phyloP scores from a whole-genome alignment of 2,888 invertebrate genomes.

The Rhabditoides inermis region DNA sequence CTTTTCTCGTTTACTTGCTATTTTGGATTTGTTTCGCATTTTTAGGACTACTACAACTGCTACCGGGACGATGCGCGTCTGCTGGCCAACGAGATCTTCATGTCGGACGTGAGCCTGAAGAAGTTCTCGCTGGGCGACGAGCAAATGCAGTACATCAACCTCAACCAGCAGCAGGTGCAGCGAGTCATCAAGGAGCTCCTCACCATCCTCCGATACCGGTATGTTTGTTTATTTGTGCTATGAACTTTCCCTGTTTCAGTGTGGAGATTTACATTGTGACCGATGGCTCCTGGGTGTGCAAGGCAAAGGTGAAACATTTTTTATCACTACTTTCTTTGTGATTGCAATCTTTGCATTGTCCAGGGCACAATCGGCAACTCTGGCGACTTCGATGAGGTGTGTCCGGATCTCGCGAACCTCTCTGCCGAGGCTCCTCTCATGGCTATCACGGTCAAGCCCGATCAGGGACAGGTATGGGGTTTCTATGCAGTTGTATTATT shows the following conservation, averaged over 20 bases:
- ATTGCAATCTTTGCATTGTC: background rate
- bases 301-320: conserved; percentile 11
- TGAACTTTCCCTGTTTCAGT: conserved; percentile 14
- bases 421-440: too few relatives aligned
- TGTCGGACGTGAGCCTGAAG: conserved; percentile 35
- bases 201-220: conserved; percentile 21
- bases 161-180: conserved; percentile 30
- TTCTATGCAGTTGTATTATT: too few relatives aligned
- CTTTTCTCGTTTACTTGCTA: background rate
- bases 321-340: too few relatives aligned
- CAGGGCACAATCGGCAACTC: conserved; percentile 33
- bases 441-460: too few relatives aligned
- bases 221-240: conserved; percentile 14
- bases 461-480: too few relatives aligned
- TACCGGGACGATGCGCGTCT: conserved; percentile 40
- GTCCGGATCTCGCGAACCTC: too few relatives aligned
- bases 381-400: conserved; percentile 36
- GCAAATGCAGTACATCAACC: conserved; percentile 22
- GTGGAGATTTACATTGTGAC: conserved; percentile 33
- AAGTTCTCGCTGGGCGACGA: conserved; percentile 13
- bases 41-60: conserved; percentile 29
- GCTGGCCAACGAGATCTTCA: conserved; percentile 37
- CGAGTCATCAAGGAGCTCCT: conserved; percentile 30
- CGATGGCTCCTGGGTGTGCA: conserved; percentile 24
- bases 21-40: conserved; percentile 1